Evolutionary conservation across 1,140 invertebrate genomes (phyloP).

Genomic region (Delia radicum): DNA sequence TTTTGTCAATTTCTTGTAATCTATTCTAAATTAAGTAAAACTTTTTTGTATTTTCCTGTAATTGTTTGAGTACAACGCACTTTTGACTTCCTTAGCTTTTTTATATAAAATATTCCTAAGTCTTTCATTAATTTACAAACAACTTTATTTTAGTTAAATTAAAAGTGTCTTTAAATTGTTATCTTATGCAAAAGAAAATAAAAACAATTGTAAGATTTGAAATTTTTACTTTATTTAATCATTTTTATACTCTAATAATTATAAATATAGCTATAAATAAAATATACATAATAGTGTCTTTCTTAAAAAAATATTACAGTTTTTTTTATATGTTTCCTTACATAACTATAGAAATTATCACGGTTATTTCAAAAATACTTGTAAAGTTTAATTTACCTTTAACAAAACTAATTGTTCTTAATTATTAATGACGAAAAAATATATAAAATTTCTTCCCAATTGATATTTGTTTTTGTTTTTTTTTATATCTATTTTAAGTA

Average conservation of each 20-base stretch:
- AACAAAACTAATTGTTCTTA: not conserved
- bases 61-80: no score
- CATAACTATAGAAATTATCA: slow-evolving; percentile 3
- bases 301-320: not conserved
- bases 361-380: slow-evolving; percentile 18
- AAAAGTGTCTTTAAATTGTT: no score
- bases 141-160: no score
- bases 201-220: no score
- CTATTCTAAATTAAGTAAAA: no score
- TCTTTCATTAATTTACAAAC: not conserved
- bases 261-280: not conserved
- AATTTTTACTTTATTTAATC: not conserved
- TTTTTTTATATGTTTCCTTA: not conserved
- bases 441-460: not conserved
- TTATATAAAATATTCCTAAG: no score
- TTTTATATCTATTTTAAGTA: not conserved
- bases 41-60: no score
- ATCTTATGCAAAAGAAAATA: no score
- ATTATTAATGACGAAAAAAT: not conserved
- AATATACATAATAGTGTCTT: not conserved
- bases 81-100: no score
- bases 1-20: no score
- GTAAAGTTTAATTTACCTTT: slow-evolving; percentile 3
- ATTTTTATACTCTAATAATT: not conserved
- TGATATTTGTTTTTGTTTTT: not conserved